These are phyloP conservation scores for Caenorhabditis sp. DNA, from an alignment of 2,888 invertebrate species.

Conservation along the genomic window DNA sequence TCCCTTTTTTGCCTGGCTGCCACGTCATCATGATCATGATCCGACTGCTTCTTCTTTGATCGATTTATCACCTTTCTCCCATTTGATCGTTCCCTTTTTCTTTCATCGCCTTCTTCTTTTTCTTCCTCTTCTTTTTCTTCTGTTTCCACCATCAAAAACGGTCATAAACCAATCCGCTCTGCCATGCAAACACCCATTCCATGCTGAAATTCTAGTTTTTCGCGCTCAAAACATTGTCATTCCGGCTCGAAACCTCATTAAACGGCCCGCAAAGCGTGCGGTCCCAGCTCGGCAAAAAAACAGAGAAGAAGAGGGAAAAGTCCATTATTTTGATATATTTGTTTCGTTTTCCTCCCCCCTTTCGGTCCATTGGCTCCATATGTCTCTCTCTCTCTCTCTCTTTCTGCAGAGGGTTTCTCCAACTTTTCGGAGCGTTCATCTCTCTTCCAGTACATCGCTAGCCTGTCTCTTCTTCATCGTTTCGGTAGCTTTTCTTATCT, in stretches of 20 bases:
- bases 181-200: conserved; percentile 31
- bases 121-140: neutral
- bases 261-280: conserved; percentile 30
- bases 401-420: too few relatives aligned
- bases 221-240: neutral
- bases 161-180: conserved; percentile 37
- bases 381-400: conserved; percentile 8
- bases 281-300: conserved; percentile 36
- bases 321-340: conserved; percentile 58
- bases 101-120: conserved; percentile 5
- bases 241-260: conserved; percentile 34
- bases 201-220: neutral
- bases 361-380: conserved; percentile 51
- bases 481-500: conserved; percentile 42
- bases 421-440: neutral
- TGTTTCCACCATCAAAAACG: conserved; percentile 26
- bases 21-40: conserved; percentile 23
- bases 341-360: conserved; percentile 11
- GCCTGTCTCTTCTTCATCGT: conserved; percentile 1
- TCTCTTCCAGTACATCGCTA: neutral
- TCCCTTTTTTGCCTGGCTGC: neutral
- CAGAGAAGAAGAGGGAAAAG: conserved; percentile 15
- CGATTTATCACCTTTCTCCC: conserved; percentile 47
- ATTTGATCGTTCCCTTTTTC: neutral
- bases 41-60: conserved; percentile 35